Evolutionary conservation across 2,797 vertebrate species (phyloP), one percentile per base, ranked within the genome.

Genomic region (Smutsia gigantea): DNA sequence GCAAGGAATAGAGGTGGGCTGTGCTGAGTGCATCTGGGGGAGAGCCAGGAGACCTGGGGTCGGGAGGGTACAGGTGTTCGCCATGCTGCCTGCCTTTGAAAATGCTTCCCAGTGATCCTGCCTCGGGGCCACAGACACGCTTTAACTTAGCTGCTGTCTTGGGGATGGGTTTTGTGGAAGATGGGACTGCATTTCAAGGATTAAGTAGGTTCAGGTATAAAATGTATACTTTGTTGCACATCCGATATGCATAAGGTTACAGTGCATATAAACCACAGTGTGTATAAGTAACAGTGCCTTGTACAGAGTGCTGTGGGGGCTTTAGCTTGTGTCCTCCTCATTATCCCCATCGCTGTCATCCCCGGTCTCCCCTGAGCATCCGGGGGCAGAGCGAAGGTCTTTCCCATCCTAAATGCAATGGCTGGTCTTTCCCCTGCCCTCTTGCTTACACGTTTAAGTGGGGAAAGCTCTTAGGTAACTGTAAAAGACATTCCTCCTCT

Each of bases 11-110:
- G 27, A 31, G 15, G 42, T 74, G 21, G 27, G n/a, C 10, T 68
- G 3, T 37, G 27, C 7, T 55, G 23, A 14, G 23, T 29, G 2
- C 31, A 27, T 49, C 25, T 34, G 61, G 27, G 49, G 39, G 53
- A 39, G 14, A 11, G 7, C 25, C 34, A 61, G 21, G 25, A 68
- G 9, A 15, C 27, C n/a, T 66, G 18, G 5, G 51, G n/a, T 27
- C 59, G 18, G 7, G 39, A n/a, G 34, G 18, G 11, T 23, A 15
- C 17, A 18, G 12, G 9, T 17, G 11, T 46, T 23, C 1, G 0
- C 49, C 17, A 3, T 14, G n/a, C 42, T 53, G 51, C 83, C 17
- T 57, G 17, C 23, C 46, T 1, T 2, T 9, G 53, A 34, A 27
- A 12, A 15, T 4, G 6, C 15, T 55, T 37, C 46, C 61, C n/a